Evolutionary conservation across 2,888 invertebrate genomes (phyloP).

Genomic region (Chouioia cunea): DNA sequence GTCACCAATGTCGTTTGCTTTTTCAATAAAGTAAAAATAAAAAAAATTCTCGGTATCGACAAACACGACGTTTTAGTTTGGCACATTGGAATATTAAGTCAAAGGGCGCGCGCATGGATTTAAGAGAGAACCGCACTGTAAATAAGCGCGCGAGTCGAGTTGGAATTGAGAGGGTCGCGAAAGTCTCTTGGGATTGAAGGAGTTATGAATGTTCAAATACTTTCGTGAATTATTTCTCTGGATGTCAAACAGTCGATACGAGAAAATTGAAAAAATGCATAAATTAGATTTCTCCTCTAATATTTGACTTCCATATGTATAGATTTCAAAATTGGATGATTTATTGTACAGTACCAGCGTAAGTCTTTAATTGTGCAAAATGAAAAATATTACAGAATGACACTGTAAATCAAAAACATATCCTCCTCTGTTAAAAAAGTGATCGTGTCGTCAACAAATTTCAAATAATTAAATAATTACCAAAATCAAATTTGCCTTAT

Average conservation of each 20-base stretch:
- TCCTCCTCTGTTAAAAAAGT: too few species aligned
- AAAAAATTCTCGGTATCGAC: constrained; percentile 28
- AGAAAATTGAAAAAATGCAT: too few species aligned
- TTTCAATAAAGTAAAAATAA: constrained; percentile 21
- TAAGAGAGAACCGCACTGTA: constrained; percentile 42
- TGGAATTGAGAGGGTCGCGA: constrained; percentile 30
- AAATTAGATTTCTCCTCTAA: too few species aligned
- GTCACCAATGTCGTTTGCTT: constrained; percentile 1
- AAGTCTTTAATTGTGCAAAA: too few species aligned
- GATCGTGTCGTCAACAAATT: too few species aligned
- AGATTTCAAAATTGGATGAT: too few species aligned
- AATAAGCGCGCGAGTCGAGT: constrained; percentile 59
- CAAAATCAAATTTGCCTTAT: too few species aligned
- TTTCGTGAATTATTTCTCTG: constrained; percentile 32
- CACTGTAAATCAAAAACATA: too few species aligned
- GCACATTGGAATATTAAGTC: constrained; percentile 66
- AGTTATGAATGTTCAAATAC: constrained; percentile 44
- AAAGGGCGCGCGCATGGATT: constrained; percentile 6
- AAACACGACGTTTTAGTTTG: constrained; percentile 63
- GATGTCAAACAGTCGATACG: neutral
- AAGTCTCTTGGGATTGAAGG: constrained; percentile 27
- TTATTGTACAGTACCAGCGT: too few species aligned
- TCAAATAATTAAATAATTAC: too few species aligned
- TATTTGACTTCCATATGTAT: too few species aligned
- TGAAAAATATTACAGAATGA: too few species aligned